A percentile compares a stretch with the other conserved stretches of the same genome.
These are phyloP conservation scores for Gobius niger DNA, from an alignment of 2,113 vertebrate genomes.

Conservation along the genomic window DNA sequence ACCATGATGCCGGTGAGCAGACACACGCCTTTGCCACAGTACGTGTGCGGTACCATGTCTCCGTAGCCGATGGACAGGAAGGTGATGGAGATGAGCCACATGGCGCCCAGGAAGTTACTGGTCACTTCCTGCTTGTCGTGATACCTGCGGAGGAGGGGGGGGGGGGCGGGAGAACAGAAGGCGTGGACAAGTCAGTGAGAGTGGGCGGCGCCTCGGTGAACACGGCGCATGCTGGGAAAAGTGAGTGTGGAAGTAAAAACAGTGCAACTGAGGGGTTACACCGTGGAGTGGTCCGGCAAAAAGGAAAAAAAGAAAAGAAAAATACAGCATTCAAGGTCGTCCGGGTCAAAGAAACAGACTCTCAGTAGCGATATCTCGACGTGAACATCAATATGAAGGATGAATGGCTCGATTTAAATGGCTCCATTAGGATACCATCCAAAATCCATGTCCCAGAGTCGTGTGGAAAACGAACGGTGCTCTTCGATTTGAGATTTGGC, in stretches of 20 bases:
- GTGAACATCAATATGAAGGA: background rate
- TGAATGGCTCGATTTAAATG: slow-evolving; percentile 10
- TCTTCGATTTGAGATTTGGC: slow-evolving; percentile 33
- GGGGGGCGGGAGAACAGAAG: slow-evolving; percentile 55
- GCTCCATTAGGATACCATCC: slow-evolving; percentile 11
- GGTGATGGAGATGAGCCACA: slow-evolving; percentile 98
- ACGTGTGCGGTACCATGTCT: slow-evolving; percentile 97
- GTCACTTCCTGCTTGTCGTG: slow-evolving; percentile 96
- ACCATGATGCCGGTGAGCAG: slow-evolving; percentile 98
- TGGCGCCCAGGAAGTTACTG: slow-evolving; percentile 96
- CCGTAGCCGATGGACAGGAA: slow-evolving; percentile 98
- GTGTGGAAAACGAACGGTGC: background rate
- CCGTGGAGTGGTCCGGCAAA: slow-evolving; percentile 21
- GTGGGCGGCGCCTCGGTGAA: slow-evolving; percentile 13
- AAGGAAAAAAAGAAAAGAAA: background rate
- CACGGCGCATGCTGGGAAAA: slow-evolving; percentile 57
- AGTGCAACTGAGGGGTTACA: slow-evolving; percentile 30
- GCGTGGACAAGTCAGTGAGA: slow-evolving; percentile 47
- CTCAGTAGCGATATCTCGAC: background rate
- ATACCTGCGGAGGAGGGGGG: slow-evolving; percentile 81
- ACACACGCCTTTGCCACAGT: slow-evolving; percentile 96
- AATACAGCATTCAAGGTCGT: slow-evolving; percentile 13
- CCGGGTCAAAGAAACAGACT: background rate
- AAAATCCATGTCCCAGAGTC: slow-evolving; percentile 11
- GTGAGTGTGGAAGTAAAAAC: slow-evolving; percentile 35